Evolutionary conservation across 1,140 invertebrate species (phyloP).

Genomic region (Panagrolaimus sp.): DNA sequence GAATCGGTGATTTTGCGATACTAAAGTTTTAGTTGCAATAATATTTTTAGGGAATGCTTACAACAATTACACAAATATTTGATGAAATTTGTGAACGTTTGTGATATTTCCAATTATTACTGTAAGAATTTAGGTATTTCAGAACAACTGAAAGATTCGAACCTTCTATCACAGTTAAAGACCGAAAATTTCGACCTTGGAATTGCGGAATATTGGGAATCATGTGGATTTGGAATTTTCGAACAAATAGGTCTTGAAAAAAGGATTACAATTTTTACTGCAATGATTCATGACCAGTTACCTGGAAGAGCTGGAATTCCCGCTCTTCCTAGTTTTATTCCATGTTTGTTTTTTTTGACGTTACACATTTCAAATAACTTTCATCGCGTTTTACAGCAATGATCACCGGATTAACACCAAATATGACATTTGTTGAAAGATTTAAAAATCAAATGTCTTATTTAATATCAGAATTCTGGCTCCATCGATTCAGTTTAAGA

Average conservation of each 20-base stretch:
- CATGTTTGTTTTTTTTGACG: not conserved
- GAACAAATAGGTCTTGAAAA: not conserved
- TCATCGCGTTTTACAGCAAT: not conserved
- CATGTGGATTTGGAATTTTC: not conserved
- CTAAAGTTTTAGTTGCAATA: too few relatives aligned
- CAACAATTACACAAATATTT: not conserved
- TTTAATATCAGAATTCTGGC: not conserved
- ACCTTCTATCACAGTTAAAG: not conserved
- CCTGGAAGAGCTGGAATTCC: not conserved
- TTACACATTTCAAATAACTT: not conserved
- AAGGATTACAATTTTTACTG: not conserved
- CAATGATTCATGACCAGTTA: not conserved
- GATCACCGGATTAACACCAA: too few relatives aligned
- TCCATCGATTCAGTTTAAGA: not conserved
- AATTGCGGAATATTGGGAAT: not conserved
- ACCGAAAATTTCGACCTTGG: not conserved
- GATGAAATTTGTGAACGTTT: not conserved
- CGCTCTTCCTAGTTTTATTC: too few relatives aligned
- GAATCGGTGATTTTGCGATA: too few relatives aligned
- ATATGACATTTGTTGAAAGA: slow-evolving; percentile 7
- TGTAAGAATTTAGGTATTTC: not conserved
- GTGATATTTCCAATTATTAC: not conserved
- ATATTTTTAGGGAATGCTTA: not conserved
- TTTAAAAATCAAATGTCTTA: not conserved
- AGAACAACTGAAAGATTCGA: not conserved